phyloP scores from a whole-genome alignment of 1,140 invertebrate genomes.

The Brachionus rubens region DNA sequence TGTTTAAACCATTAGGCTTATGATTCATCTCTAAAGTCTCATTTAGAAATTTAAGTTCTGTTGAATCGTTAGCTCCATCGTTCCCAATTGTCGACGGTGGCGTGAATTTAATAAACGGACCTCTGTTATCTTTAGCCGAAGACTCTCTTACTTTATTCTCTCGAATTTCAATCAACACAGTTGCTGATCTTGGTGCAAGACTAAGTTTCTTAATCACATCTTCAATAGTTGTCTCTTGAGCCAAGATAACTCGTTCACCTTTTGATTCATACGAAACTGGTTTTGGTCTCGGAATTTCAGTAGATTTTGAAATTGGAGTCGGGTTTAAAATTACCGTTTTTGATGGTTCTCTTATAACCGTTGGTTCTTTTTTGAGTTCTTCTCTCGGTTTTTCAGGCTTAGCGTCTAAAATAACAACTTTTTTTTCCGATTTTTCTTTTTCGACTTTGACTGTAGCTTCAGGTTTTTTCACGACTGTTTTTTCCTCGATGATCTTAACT shows the following conservation, averaged over 20 bases:
- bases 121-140: constrained; percentile 14
- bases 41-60: too few species aligned
- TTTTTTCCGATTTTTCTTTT: not conserved
- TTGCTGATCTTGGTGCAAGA: constrained; percentile 13
- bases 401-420: not conserved
- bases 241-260: not conserved
- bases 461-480: not conserved
- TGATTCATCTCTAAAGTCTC: not conserved
- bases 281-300: not conserved
- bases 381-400: not conserved
- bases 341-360: not conserved
- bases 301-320: not conserved
- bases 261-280: not conserved
- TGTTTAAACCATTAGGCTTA: not conserved
- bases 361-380: not conserved
- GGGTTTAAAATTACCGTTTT: not conserved
- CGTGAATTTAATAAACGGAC: constrained; percentile 4
- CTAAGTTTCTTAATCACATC: constrained; percentile 13
- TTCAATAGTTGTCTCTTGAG: not conserved
- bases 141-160: constrained; percentile 6
- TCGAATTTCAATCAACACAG: constrained; percentile 10
- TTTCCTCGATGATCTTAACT: not conserved
- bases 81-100: not conserved
- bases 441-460: not conserved
- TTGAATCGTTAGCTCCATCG: too few species aligned